Evolutionary conservation across 2,888 invertebrate species (phyloP).

Genomic region (Oxycera nigricornis): DNA sequence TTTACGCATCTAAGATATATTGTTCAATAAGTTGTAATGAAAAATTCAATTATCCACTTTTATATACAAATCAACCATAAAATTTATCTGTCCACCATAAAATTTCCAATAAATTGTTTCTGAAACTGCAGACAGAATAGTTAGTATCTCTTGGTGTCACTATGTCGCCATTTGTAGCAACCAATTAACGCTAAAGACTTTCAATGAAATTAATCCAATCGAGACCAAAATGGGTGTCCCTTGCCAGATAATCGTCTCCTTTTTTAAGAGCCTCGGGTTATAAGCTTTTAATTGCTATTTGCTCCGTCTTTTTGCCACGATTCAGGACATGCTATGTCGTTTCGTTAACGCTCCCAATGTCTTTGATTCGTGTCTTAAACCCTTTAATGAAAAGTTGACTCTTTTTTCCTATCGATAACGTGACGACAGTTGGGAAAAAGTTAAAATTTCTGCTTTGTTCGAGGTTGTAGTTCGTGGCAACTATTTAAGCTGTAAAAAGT

Average conservation of each 20-base stretch:
- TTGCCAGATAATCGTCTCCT: slow-evolving; percentile 16
- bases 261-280: neutral
- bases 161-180: slow-evolving; percentile 27
- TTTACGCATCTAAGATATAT: no score
- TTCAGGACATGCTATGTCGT: slow-evolving; percentile 5
- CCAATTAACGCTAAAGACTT: slow-evolving; percentile 23
- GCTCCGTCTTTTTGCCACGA: neutral
- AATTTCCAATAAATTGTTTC: neutral
- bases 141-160: neutral
- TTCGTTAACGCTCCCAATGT: neutral
- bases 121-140: neutral
- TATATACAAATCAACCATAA: no score
- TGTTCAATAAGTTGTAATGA: no score
- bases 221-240: neutral
- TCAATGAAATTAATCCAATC: slow-evolving; percentile 32
- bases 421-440: neutral
- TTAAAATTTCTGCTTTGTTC: neutral
- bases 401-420: slow-evolving; percentile 14
- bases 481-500: neutral
- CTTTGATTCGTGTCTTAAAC: slow-evolving; percentile 15
- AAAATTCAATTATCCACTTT: no score
- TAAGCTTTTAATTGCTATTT: slow-evolving; percentile 27
- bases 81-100: no score
- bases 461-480: neutral
- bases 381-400: slow-evolving; percentile 19